Conservation (phyloP, 2,797 vertebrate genomes). For the Gymnoscopelus microlampas region DNA sequence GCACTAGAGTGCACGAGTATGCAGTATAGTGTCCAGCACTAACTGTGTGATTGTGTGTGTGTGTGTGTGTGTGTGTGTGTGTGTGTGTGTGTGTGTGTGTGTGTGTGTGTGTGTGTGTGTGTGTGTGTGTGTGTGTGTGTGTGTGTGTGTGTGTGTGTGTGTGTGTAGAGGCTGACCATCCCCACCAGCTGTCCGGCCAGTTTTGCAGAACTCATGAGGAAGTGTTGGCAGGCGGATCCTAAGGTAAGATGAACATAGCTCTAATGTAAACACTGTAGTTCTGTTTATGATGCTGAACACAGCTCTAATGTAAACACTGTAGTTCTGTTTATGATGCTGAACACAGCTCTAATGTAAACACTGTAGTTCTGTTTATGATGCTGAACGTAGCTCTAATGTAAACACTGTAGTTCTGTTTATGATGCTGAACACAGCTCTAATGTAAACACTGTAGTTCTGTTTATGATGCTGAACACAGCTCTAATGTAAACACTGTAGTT, state of each 20-base stretch:
- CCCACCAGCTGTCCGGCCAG: conserved; percentile 95
- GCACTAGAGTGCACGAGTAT: too few relatives aligned
- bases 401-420: too few relatives aligned
- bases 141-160: conserved; percentile 35
- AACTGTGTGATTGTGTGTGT: neutral
- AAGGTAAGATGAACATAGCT: conserved; percentile 81
- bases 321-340: too few relatives aligned
- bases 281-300: neutral
- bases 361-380: too few relatives aligned
- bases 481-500: too few relatives aligned
- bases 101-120: conserved; percentile 16
- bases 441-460: too few relatives aligned
- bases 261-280: neutral
- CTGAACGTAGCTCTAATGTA: too few relatives aligned
- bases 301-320: neutral
- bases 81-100: conserved; percentile 3
- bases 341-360: too few relatives aligned
- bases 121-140: conserved; percentile 1
- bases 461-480: too few relatives aligned
- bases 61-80: conserved; percentile 2
- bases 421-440: too few relatives aligned
- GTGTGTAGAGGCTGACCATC: conserved; percentile 92
- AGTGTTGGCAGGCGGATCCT: conserved; percentile 95
- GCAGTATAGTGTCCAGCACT: too few relatives aligned
- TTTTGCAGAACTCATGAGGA: conserved; percentile 95